Evolutionary conservation across 2,797 vertebrate species (phyloP).

Genomic region (Lepilemur septentrionalis): DNA sequence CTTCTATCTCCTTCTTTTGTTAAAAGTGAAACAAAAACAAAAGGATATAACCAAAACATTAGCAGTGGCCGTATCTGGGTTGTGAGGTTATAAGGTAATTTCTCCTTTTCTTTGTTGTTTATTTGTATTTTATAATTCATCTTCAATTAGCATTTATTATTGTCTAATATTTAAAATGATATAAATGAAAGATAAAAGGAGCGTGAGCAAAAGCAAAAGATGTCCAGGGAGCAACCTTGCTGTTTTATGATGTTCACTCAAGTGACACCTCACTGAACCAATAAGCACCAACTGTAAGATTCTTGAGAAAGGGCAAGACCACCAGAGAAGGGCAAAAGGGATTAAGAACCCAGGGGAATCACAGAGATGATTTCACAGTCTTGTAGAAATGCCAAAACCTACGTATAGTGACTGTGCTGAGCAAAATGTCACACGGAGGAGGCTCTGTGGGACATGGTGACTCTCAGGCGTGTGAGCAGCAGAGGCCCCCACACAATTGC

Average conservation of each 20-base stretch:
- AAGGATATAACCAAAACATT: background rate
- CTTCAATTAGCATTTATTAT: background rate
- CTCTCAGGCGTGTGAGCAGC: background rate
- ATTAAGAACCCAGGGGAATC: background rate
- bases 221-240: background rate
- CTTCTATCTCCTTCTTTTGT: slow-evolving; percentile 18
- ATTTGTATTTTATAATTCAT: slow-evolving; percentile 33
- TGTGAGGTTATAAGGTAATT: background rate
- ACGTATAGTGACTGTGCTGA: background rate
- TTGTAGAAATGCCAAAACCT: background rate
- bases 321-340: background rate
- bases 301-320: background rate
- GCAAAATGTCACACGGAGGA: background rate
- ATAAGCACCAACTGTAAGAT: background rate
- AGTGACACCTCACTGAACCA: background rate
- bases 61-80: background rate
- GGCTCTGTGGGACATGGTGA: background rate
- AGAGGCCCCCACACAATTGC: background rate
- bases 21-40: slow-evolving; percentile 56
- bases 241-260: background rate
- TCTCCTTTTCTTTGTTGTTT: slow-evolving; percentile 4
- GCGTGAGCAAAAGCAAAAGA: background rate
- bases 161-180: slow-evolving; percentile 24
- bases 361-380: background rate
- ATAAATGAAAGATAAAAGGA: background rate